A percentile compares a stretch with the other conserved stretches of the same genome.
These are phyloP conservation scores for Cremastinae sp. DNA, from an alignment of 2,888 invertebrate genomes.

Conservation along the genomic window DNA sequence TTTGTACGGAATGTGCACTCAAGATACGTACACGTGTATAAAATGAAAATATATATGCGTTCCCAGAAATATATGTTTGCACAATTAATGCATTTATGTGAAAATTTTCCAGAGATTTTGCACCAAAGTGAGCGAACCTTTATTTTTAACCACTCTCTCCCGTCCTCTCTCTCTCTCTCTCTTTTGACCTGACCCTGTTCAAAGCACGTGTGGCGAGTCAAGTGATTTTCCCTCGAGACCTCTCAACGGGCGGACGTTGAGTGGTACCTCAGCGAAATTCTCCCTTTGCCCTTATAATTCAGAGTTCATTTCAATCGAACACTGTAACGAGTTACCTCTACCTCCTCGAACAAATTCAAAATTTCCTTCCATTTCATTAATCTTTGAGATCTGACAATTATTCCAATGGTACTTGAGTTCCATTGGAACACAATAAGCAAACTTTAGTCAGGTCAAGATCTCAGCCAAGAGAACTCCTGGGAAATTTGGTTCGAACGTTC, in stretches of 20 bases:
- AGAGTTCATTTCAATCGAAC: constrained; percentile 41
- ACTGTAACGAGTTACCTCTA: constrained; percentile 23
- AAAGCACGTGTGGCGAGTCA: constrained; percentile 43
- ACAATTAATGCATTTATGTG: too few species aligned
- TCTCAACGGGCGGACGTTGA: constrained; percentile 60
- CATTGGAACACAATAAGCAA: too few species aligned
- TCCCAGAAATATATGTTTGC: too few species aligned
- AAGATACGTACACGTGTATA: too few species aligned
- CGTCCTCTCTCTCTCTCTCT: constrained; percentile 6
- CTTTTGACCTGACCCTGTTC: constrained; percentile 41
- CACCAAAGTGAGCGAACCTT: too few species aligned
- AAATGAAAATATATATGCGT: too few species aligned
- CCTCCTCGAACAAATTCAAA: constrained; percentile 5
- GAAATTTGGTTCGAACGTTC: too few species aligned
- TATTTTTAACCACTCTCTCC: constrained; percentile 40
- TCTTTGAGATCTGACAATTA: not conserved
- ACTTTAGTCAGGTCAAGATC: too few species aligned
- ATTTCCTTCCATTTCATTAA: constrained; percentile 3
- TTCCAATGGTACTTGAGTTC: not conserved
- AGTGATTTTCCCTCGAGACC: constrained; percentile 57
- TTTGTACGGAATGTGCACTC: too few species aligned
- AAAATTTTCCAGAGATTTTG: too few species aligned
- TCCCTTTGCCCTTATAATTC: constrained; percentile 22
- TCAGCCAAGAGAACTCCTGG: too few species aligned
- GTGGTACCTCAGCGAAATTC: constrained; percentile 39